These are phyloP conservation scores for Sinocyclocheilus grahami DNA, from an alignment of 2,113 vertebrate genomes.

Conservation along the genomic window DNA sequence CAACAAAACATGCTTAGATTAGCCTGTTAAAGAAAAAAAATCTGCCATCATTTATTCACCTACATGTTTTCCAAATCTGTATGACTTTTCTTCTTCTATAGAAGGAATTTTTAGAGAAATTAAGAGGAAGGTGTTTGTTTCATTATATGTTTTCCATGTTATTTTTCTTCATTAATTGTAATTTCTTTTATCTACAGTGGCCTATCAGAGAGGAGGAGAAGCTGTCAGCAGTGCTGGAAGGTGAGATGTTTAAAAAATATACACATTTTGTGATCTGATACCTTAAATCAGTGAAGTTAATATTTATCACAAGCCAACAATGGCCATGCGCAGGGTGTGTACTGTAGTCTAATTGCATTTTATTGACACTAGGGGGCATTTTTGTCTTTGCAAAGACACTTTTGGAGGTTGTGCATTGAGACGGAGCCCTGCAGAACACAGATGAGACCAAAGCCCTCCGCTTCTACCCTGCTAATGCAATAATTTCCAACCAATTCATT, in stretches of 20 bases:
- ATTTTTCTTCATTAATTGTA: neutral
- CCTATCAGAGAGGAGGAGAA: constrained; percentile 97
- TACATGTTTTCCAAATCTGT: no score
- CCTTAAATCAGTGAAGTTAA: neutral
- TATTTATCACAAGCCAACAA: constrained; percentile 1
- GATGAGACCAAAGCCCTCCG: constrained; percentile 42
- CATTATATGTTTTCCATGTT: neutral
- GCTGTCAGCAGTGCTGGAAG: constrained; percentile 95
- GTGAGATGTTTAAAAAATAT: constrained; percentile 74
- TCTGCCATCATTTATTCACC: no score
- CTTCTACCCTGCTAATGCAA: constrained; percentile 12
- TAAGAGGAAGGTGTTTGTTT: neutral
- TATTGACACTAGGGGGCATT: constrained; percentile 68
- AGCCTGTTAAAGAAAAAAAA: neutral
- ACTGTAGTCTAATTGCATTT: constrained; percentile 48
- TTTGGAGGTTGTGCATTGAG: neutral
- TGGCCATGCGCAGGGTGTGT: neutral
- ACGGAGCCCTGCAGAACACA: constrained; percentile 7
- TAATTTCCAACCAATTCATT: neutral
- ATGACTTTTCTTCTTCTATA: no score
- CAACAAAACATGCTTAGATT: neutral
- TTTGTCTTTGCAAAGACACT: constrained; percentile 26
- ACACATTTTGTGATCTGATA: neutral
- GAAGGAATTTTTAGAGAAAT: neutral
- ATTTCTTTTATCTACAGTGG: constrained; percentile 78